A percentile compares a stretch with the other conserved stretches of the same genome.
phyloP scores from a whole-genome alignment of 2,797 vertebrate genomes.

The Zenarchopterus dispar region DNA sequence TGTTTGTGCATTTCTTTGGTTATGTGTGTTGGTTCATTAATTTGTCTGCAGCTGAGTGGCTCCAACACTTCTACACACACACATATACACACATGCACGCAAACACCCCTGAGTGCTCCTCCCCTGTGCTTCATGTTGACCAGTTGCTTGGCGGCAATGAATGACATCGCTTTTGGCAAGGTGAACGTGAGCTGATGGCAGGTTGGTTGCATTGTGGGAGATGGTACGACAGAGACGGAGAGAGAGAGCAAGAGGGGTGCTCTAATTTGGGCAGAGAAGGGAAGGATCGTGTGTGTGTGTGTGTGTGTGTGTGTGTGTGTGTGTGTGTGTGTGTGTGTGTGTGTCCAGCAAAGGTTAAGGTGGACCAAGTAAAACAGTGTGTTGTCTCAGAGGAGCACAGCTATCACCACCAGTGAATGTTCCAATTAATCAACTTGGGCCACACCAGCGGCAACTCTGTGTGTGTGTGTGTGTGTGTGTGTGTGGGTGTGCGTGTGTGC shows the following conservation, averaged over 20 bases:
- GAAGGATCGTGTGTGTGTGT: constrained; percentile 33
- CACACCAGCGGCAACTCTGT: constrained; percentile 34
- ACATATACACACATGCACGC: no score
- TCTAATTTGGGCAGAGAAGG: constrained; percentile 65
- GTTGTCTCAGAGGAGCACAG: constrained; percentile 74
- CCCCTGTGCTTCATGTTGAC: constrained; percentile 33
- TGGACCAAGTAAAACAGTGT: constrained; percentile 62
- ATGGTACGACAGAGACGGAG: constrained; percentile 15
- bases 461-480: constrained; percentile 8
- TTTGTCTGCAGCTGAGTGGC: constrained; percentile 49
- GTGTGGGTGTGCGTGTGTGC: constrained; percentile 9
- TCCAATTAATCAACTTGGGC: constrained; percentile 76
- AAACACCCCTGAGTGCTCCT: constrained; percentile 8
- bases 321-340: constrained; percentile 25
- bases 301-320: constrained; percentile 37
- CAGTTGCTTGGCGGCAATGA: constrained; percentile 38
- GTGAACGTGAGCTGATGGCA: constrained; percentile 59
- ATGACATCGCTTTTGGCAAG: constrained; percentile 66
- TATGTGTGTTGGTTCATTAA: constrained; percentile 44
- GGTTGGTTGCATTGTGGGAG: constrained; percentile 60
- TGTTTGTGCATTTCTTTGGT: constrained; percentile 49
- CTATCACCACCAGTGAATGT: constrained; percentile 70
- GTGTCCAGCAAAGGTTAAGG: constrained; percentile 64
- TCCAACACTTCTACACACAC: constrained; percentile 6
- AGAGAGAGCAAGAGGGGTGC: constrained; percentile 40